phyloP scores from a whole-genome alignment of 2,797 vertebrate species.

The Cercopithecus mitis region DNA sequence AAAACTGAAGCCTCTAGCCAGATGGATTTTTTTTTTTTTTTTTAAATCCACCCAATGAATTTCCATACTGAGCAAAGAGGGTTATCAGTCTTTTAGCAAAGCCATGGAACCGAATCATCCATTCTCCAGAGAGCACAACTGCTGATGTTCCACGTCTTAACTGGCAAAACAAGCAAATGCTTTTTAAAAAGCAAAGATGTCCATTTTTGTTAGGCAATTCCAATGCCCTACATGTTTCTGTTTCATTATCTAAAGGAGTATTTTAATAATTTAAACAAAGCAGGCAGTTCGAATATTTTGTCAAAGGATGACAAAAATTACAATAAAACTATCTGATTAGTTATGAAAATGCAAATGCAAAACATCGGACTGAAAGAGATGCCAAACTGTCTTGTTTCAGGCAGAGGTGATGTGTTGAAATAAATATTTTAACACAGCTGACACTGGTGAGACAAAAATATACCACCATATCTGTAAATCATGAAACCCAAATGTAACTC shows the following conservation, averaged over 20 bases:
- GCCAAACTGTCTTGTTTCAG: background rate
- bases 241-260: background rate
- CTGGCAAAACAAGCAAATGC: background rate
- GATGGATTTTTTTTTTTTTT: background rate
- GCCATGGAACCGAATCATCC: background rate
- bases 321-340: background rate
- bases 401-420: background rate
- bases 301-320: conserved; percentile 1
- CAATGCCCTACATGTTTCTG: background rate
- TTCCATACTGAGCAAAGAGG: background rate
- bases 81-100: background rate
- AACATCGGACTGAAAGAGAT: background rate
- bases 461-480: background rate
- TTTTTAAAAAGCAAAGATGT: conserved; percentile 13
- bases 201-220: background rate
- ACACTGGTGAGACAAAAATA: conserved; percentile 26
- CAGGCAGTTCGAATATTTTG: background rate
- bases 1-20: background rate
- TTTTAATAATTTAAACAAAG: conserved; percentile 4
- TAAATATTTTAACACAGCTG: background rate
- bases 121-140: background rate
- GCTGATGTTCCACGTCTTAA: background rate
- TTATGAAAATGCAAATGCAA: conserved; percentile 44
- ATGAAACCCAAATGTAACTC: background rate
- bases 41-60: background rate